Evolutionary conservation across 2,797 vertebrate species (phyloP).

Genomic region (Lagocephalus sceleratus): DNA sequence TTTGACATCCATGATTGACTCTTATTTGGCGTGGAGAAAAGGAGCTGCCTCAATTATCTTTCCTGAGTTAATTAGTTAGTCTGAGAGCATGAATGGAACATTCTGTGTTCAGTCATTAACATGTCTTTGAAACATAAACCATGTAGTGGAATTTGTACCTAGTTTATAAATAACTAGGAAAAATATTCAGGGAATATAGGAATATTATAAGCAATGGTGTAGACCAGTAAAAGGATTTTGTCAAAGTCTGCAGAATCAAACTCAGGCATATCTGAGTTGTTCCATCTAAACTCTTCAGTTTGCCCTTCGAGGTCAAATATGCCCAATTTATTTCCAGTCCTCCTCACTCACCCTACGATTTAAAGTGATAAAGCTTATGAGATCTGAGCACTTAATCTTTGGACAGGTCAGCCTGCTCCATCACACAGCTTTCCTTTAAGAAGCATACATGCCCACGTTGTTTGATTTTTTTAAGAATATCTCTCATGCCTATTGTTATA

Average conservation of each 20-base stretch:
- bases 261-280: background rate
- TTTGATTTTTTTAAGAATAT: background rate
- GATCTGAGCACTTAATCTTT: background rate
- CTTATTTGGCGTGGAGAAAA: conserved; percentile 29
- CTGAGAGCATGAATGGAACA: conserved; percentile 15
- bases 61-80: conserved; percentile 29
- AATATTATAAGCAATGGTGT: no score
- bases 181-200: background rate
- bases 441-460: background rate
- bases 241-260: background rate
- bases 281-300: background rate
- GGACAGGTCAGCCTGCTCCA: background rate
- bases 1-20: conserved; percentile 34
- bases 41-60: conserved; percentile 18
- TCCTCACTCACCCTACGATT: background rate
- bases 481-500: no score
- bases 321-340: background rate
- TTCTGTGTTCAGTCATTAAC: conserved; percentile 15
- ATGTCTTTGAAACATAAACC: background rate
- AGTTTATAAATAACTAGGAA: background rate
- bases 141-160: background rate
- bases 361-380: background rate
- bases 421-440: background rate
- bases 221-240: background rate
- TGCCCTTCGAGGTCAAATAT: background rate